Percentiles rank a stretch among this genome's conserved stretches.
These are phyloP conservation scores for Alligator mississippiensis DNA, from an alignment of 2,113 vertebrate genomes.

Conservation along the genomic window DNA sequence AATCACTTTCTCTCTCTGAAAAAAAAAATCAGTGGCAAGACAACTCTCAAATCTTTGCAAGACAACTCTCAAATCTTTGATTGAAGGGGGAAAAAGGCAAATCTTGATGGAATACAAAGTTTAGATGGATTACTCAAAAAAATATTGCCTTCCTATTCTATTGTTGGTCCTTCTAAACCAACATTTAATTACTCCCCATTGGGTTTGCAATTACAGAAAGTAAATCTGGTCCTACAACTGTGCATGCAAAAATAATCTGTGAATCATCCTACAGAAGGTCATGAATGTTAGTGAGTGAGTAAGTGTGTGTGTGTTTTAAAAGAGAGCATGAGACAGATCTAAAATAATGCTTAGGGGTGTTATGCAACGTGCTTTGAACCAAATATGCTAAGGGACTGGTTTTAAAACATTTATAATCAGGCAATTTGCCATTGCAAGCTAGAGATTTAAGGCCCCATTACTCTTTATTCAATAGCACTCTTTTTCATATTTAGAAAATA, in stretches of 20 bases:
- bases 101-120: background rate
- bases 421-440: background rate
- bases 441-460: background rate
- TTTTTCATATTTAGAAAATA: background rate
- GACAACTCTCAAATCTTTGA: background rate
- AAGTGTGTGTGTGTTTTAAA: background rate
- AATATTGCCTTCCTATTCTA: background rate
- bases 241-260: conserved; percentile 37
- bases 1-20: background rate
- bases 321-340: background rate
- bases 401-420: background rate
- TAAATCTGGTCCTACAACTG: conserved; percentile 7
- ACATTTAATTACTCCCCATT: conserved; percentile 4
- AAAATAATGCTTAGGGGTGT: background rate
- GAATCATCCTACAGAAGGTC: conserved; percentile 54
- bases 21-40: background rate
- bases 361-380: background rate
- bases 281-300: background rate
- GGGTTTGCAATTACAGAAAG: conserved; percentile 11
- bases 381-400: background rate
- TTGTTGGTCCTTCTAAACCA: conserved; percentile 16
- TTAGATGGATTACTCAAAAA: background rate
- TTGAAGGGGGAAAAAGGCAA: background rate
- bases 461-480: background rate
- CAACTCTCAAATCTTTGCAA: background rate